Percentiles rank a stretch among this genome's conserved stretches.
Conservation (phyloP, 2,113 vertebrate species). For the Neolamprologus cancellatus region DNA sequence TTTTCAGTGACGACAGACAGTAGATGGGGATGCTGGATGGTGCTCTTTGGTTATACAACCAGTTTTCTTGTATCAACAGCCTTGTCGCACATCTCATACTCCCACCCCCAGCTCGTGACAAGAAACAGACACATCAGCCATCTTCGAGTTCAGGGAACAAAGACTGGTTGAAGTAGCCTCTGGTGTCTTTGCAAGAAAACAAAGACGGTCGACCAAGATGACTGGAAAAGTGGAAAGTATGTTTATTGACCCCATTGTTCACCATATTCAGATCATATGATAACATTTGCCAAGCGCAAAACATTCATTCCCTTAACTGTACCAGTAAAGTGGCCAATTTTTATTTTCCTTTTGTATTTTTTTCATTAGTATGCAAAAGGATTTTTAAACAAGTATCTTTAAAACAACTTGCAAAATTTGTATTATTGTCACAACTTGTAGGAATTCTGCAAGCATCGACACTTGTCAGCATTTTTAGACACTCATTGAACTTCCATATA, state of each 20-base stretch:
- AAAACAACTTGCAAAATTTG: background rate
- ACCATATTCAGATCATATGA: background rate
- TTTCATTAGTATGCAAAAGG: background rate
- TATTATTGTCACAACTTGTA: background rate
- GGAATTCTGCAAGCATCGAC: background rate
- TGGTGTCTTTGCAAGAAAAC: background rate
- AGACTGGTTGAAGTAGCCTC: background rate
- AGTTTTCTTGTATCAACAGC: background rate
- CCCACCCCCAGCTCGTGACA: background rate
- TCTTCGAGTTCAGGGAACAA: background rate
- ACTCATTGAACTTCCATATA: background rate
- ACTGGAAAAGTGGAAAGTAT: background rate
- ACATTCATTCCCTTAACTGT: background rate
- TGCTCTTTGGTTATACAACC: background rate
- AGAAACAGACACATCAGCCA: background rate
- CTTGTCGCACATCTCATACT: background rate
- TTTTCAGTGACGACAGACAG: background rate
- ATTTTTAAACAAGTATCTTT: background rate
- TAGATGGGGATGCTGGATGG: background rate
- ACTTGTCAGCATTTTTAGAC: constrained; percentile 1
- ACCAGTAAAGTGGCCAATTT: background rate
- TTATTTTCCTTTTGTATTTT: background rate
- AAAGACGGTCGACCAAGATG: background rate
- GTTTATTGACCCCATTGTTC: background rate
- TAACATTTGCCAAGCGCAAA: background rate